Evolutionary conservation across 2,113 vertebrate species (phyloP).

Genomic region (Peromyscus maniculatus): DNA sequence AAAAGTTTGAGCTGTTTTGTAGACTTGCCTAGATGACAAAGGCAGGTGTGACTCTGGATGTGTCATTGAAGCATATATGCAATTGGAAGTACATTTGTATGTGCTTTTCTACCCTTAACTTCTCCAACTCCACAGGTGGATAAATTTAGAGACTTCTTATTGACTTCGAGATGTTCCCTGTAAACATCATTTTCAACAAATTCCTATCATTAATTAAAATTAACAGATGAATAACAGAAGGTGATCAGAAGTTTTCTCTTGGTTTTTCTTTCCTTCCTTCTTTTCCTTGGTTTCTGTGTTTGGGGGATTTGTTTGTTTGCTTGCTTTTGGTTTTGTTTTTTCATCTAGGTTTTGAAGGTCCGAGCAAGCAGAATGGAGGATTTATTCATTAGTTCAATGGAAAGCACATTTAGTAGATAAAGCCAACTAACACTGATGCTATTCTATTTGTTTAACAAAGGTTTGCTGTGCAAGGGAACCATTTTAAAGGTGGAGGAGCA

Average conservation of each 20-base stretch:
- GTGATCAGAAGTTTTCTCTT: conserved; percentile 23
- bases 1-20: conserved; percentile 39
- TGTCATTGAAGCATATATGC: not conserved
- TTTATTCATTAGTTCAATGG: not conserved
- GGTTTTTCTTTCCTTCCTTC: not conserved
- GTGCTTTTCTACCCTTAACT: not conserved
- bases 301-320: not conserved
- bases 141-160: conserved; percentile 58
- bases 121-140: not conserved
- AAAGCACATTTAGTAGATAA: not conserved
- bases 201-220: conserved; percentile 59
- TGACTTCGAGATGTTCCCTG: conserved; percentile 46
- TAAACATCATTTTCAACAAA: conserved; percentile 57
- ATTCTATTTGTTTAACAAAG: not conserved
- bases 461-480: not conserved
- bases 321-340: not conserved
- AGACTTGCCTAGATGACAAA: conserved; percentile 17
- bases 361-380: not conserved
- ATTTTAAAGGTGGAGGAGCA: not conserved
- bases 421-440: not conserved
- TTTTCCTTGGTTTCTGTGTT: no score
- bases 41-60: not conserved
- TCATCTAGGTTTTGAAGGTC: conserved; percentile 11
- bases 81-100: not conserved
- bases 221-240: conserved; percentile 44